Evolutionary conservation across 2,797 vertebrate genomes (phyloP), one percentile per base, ranked within the genome.

Genomic region (Glossophaga mutica): DNA sequence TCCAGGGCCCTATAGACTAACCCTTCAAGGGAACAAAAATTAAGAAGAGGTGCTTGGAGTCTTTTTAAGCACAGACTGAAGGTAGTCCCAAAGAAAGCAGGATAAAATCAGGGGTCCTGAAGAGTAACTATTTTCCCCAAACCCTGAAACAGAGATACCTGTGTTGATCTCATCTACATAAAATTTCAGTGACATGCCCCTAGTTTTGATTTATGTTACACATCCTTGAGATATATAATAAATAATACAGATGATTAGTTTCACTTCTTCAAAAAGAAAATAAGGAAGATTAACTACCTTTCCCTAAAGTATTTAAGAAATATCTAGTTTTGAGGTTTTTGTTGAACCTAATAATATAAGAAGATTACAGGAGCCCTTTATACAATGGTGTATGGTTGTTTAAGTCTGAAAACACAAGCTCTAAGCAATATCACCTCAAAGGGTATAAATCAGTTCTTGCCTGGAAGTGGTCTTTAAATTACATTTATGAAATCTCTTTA

Each of bases 271-370:
- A 78, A 52, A 71, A 85, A 74, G 29, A 70, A 92, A 65, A 78
- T 74, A 71, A 74, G 32, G 55, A 48, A 79, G n/a, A 77, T 81
- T 44, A 96, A 91, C 65, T 91, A 57, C 24, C 46, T 94, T 91
- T 14, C 59, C 44, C 67, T 87, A 50, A 78, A 89, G 42, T n/a
- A 94, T 42, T n/a, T 9, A 46, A 65, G 65, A 87, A 39, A 14
- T n/a, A 24, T 32, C 32, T 22, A 65, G 34, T 57, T 87, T 88
- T 34, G 26, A 94, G 22, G 19, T 29, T 78, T 71, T 26, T 11
- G n/a, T 32, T 62, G 44, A 87, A 83, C 62, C 5, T 48, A 8
- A 52, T 77, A 50, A 77, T 65, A 19, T 83, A 65, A 83, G 21
- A 46, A 96, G 18, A 24, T 57, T 34, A 12, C 11, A 73, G 82